phyloP scores from a whole-genome alignment of 2,113 vertebrate species.

The Urocitellus parryii region DNA sequence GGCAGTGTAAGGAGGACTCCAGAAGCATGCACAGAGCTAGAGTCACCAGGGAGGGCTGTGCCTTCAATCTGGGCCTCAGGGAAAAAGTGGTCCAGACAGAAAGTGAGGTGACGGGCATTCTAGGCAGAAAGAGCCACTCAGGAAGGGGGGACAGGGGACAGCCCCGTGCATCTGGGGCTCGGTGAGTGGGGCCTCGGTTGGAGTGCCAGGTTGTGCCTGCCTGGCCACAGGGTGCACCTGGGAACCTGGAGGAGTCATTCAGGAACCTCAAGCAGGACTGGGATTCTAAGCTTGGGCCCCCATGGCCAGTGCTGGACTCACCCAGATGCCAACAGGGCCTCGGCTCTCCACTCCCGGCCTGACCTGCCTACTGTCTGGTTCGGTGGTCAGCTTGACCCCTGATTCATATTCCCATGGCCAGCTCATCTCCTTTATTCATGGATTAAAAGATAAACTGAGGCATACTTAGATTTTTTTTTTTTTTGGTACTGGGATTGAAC shows the following conservation, averaged over 20 bases:
- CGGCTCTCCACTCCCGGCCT: neutral
- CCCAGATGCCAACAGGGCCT: neutral
- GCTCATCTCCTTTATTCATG: neutral
- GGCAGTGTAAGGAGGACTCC: neutral
- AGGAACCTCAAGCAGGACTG: neutral
- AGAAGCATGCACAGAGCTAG: neutral
- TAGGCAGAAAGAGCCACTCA: neutral
- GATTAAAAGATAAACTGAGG: neutral
- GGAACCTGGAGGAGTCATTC: neutral
- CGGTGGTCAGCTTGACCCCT: neutral
- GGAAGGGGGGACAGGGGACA: neutral
- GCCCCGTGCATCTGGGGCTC: accelerated
- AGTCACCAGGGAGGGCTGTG: neutral
- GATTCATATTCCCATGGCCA: neutral
- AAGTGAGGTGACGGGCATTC: neutral
- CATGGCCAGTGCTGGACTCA: neutral
- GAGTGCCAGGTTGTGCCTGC: neutral
- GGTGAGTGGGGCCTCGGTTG: neutral
- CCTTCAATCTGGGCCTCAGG: neutral
- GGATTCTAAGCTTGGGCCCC: neutral
- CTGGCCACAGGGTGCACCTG: neutral
- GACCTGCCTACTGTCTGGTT: neutral
- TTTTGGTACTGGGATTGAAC: too few relatives aligned
- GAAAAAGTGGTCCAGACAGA: neutral
- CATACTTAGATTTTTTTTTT: neutral